Evolutionary conservation across 2,797 vertebrate species (phyloP).

Genomic region (Notolabrus celidotus): DNA sequence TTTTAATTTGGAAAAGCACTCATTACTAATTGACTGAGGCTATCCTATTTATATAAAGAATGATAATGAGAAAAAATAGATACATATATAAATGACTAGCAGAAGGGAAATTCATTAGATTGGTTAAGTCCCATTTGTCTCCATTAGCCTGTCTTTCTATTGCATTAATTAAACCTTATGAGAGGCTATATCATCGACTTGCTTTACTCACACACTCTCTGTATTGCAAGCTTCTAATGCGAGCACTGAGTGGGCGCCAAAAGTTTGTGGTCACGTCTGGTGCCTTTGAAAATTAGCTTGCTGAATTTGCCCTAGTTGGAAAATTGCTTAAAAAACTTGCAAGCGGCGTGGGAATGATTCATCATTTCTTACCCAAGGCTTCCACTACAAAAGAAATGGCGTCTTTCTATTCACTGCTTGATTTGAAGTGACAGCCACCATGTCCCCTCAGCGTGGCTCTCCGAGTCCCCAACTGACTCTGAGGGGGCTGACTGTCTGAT

Average conservation of each 20-base stretch:
- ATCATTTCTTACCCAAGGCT: conserved; percentile 51
- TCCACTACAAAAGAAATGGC: conserved; percentile 59
- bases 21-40: not conserved
- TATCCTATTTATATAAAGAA: conserved; percentile 6
- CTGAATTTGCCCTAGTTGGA: conserved; percentile 43
- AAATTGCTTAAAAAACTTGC: conserved; percentile 34
- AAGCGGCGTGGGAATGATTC: conserved; percentile 42
- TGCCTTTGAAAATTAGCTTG: conserved; percentile 36
- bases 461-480: conserved; percentile 49
- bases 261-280: conserved; percentile 39
- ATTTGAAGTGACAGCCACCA: conserved; percentile 60
- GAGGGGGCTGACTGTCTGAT: conserved; percentile 57
- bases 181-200: conserved; percentile 14
- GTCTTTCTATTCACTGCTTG: conserved; percentile 56
- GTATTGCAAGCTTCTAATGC: conserved; percentile 28
- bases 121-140: conserved; percentile 10
- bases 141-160: conserved; percentile 39
- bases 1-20: conserved; percentile 12
- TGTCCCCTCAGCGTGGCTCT: conserved; percentile 59
- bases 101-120: conserved; percentile 24
- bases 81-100: conserved; percentile 13
- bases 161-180: conserved; percentile 35
- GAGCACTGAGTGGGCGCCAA: conserved; percentile 31
- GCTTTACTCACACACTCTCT: conserved; percentile 18
- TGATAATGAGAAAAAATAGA: conserved; percentile 1